Conservation (phyloP, 2,797 vertebrate species). For the Falco novaeseelandiae region DNA sequence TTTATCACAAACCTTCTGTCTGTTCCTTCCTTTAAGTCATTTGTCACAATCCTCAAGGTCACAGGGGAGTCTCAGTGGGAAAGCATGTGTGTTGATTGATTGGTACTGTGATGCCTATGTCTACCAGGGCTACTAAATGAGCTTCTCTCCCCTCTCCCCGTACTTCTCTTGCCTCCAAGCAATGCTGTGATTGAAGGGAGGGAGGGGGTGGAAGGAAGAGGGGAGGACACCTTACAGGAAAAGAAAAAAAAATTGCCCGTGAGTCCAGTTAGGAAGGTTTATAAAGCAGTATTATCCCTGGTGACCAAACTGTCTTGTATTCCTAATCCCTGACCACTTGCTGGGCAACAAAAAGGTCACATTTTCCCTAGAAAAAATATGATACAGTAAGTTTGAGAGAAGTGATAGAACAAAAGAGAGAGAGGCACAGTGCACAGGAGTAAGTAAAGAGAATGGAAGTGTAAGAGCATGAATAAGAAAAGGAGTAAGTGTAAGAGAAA, state of each 20-base stretch:
- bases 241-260: neutral
- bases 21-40: constrained; percentile 54
- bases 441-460: neutral
- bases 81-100: constrained; percentile 64
- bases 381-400: neutral
- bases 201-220: neutral
- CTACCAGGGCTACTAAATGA: constrained; percentile 71
- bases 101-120: constrained; percentile 43
- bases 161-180: constrained; percentile 52
- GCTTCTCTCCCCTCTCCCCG: constrained; percentile 75
- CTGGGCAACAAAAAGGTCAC: neutral
- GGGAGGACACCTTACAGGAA: neutral
- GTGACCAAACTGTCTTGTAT: constrained; percentile 44
- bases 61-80: constrained; percentile 28
- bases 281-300: constrained; percentile 73
- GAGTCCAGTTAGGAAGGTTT: constrained; percentile 78
- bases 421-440: fast-evolving
- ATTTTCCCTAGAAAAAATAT: neutral
- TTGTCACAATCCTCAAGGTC: constrained; percentile 74
- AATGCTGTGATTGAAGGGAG: constrained; percentile 19
- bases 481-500: fast-evolving
- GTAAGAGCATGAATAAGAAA: neutral
- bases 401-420: neutral
- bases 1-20: constrained; percentile 68
- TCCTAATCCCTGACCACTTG: neutral